phyloP scores from a whole-genome alignment of 2,797 vertebrate species.

The Malacoraja senta region DNA sequence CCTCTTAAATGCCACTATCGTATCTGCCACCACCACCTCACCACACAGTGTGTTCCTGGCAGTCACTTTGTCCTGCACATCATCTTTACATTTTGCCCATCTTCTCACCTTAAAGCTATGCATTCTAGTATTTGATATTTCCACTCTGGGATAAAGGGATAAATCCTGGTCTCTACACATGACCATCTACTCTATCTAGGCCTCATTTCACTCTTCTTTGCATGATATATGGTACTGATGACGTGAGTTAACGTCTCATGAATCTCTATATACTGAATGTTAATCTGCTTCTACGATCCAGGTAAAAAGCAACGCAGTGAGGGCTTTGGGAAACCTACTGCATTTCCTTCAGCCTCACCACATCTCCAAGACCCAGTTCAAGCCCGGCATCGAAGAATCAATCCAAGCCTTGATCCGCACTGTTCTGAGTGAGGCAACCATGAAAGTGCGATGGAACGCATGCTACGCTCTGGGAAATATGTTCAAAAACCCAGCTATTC shows the following conservation, averaged over 20 bases:
- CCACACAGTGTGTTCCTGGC: too few relatives aligned
- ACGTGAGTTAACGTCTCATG: background rate
- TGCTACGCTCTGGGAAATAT: slow-evolving; percentile 91
- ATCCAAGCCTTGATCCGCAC: slow-evolving; percentile 78
- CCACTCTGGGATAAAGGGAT: too few relatives aligned
- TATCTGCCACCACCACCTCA: too few relatives aligned
- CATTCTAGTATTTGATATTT: too few relatives aligned
- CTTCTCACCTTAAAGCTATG: too few relatives aligned
- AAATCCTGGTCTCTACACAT: too few relatives aligned
- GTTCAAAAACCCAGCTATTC: slow-evolving; percentile 81
- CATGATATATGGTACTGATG: background rate
- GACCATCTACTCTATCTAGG: too few relatives aligned
- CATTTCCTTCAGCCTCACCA: slow-evolving; percentile 80
- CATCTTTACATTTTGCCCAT: too few relatives aligned
- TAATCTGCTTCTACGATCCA: slow-evolving; percentile 46
- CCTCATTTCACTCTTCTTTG: background rate
- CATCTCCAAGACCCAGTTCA: slow-evolving; percentile 71
- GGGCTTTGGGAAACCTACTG: slow-evolving; percentile 85
- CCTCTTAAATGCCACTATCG: too few relatives aligned
- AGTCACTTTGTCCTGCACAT: too few relatives aligned
- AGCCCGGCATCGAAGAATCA: slow-evolving; percentile 71
- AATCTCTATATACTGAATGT: background rate
- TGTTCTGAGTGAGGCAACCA: slow-evolving; percentile 78
- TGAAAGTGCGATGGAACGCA: slow-evolving; percentile 97
- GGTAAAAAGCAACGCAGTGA: slow-evolving; percentile 89